These are phyloP conservation scores for Gastrophysa polygoni DNA, from an alignment of 2,888 invertebrate species.

Conservation along the genomic window DNA sequence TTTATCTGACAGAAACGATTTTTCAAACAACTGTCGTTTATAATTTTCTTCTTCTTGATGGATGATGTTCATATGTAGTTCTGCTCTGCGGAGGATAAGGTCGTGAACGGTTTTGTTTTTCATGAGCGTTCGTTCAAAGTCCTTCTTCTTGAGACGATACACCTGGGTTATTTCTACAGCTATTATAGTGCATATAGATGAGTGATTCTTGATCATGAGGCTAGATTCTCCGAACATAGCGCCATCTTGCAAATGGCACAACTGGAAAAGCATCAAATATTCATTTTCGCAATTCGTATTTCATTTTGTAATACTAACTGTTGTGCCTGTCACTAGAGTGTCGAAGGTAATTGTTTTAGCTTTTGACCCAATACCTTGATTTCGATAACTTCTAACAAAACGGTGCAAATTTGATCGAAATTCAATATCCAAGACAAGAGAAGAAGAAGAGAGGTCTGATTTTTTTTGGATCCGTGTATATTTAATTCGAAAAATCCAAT, in stretches of 20 bases:
- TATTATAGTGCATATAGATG: conserved; percentile 64
- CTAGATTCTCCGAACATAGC: conserved; percentile 71
- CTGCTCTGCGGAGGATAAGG: conserved; percentile 29
- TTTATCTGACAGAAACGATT: conserved; percentile 11
- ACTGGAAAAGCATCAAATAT: conserved; percentile 19
- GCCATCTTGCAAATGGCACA: conserved; percentile 61
- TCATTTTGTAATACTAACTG: no score
- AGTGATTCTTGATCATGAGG: conserved; percentile 62
- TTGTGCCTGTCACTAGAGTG: no score
- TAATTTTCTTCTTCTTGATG: conserved; percentile 32
- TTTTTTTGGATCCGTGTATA: no score
- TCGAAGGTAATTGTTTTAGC: no score
- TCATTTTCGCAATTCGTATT: no score
- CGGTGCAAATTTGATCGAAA: no score
- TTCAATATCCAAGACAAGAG: no score
- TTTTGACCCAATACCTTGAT: no score
- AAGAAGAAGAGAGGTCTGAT: no score
- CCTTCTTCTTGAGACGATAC: conserved; percentile 62
- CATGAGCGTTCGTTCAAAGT: conserved; percentile 57
- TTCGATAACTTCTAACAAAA: no score
- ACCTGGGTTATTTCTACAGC: conserved; percentile 67
- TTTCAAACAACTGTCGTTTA: conserved; percentile 31
- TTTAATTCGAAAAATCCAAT: no score
- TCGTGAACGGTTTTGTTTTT: conserved; percentile 26
- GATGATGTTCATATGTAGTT: conserved; percentile 22